Evolutionary conservation across 2,888 invertebrate genomes (phyloP).

Genomic region (Drosophila paucipuncta): DNA sequence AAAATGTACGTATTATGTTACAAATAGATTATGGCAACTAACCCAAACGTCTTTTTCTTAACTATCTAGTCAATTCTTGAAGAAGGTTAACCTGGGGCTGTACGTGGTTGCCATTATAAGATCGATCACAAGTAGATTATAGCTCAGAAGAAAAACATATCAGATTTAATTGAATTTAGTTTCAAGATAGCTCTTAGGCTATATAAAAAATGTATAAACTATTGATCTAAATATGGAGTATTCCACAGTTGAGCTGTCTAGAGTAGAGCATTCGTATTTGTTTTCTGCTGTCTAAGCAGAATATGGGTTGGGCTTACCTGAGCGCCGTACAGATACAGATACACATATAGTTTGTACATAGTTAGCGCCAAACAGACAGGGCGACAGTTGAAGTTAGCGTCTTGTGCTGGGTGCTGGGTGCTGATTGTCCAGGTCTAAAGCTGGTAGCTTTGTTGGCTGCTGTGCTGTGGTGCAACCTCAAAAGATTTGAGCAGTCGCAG

Average conservation of each 20-base stretch:
- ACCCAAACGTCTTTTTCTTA: neutral
- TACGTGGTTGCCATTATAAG: no score
- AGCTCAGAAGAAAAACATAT: neutral
- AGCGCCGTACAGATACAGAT: slow-evolving; percentile 10
- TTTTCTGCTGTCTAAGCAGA: slow-evolving; percentile 54
- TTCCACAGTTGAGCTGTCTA: neutral
- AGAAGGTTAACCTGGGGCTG: neutral
- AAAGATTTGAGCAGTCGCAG: slow-evolving; percentile 51
- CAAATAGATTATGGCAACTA: neutral
- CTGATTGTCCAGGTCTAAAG: slow-evolving; percentile 55
- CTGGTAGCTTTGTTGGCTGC: slow-evolving; percentile 22
- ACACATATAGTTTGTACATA: slow-evolving; percentile 25
- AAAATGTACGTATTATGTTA: neutral
- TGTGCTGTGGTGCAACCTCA: slow-evolving; percentile 68
- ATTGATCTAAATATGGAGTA: neutral
- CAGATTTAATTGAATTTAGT: neutral
- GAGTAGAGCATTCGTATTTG: neutral
- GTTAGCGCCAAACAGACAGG: slow-evolving; percentile 54
- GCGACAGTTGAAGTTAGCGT: slow-evolving; percentile 48
- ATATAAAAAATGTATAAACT: neutral
- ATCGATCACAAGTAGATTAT: neutral
- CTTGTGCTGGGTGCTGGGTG: slow-evolving; percentile 32
- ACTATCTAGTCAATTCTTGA: neutral
- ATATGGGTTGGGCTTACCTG: slow-evolving; percentile 69
- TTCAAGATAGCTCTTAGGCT: neutral